Evolutionary conservation across 2,888 invertebrate species (phyloP), one percentile per base, ranked within the genome.

Genomic region (Mallateleia sp.): DNA sequence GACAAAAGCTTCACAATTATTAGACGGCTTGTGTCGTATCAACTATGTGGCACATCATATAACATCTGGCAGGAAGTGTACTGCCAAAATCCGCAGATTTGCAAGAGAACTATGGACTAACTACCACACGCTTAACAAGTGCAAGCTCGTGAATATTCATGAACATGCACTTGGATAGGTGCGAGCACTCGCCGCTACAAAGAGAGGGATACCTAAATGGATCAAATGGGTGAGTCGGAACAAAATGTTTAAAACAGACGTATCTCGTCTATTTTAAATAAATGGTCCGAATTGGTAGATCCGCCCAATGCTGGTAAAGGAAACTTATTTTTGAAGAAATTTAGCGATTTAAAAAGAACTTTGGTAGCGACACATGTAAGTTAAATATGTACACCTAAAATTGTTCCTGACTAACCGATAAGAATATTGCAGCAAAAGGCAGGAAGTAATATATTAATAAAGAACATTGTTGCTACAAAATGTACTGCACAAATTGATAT

Each of bases 141-240:
- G 75, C 75, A 80, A 79, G 69, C 71, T 85, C 56, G 28, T 81
- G 80, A 74, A 67, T 85, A 85, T 80, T 85, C 85, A 85, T 85
- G 79, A 85, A 80, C 80, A 71, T 80, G 75, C 67, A 64, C 85
- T 80, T 80, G 75, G 38, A 52, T 75, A 80, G 79, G 79, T 75
- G 85, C 79, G 64, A 79, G 62, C 67, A 20, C 69, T 85, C 75
- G 71, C 62, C 38, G 54, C 67, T 58, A 47, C 47, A 25, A 85
- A 52, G 60, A 50, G 45, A 79, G 69, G 50, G 34, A 62, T 85
- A 50, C 69, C 79, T 47, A 74, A 69, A 85, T 54, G 74, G 74
- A 69, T 85, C 58, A 74, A 62, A 79, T 54, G 50, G 34, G 22
- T 54, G 54, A 75, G 42, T 50, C 52, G 38, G 75, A 80, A 60